Conservation (phyloP, 1,140 invertebrate species). For the Rhynchophorus ferrugineus region DNA sequence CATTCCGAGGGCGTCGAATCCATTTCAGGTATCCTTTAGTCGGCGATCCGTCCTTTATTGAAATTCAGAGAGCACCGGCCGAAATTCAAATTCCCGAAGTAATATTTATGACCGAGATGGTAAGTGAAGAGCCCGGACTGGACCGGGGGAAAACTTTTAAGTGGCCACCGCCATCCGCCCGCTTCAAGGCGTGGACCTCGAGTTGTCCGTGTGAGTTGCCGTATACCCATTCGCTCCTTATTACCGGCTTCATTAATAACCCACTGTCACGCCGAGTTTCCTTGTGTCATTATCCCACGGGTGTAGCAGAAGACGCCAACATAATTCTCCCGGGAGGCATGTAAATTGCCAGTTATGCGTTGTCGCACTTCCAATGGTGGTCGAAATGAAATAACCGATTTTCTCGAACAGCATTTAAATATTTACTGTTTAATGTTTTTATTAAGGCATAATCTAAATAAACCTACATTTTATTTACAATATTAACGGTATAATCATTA, state of each 20-base stretch:
- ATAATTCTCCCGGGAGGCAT: too few relatives aligned
- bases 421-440: too few relatives aligned
- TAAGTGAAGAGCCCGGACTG: constrained; percentile 16
- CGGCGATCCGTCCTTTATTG: constrained; percentile 10
- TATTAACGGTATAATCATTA: too few relatives aligned
- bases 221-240: constrained; percentile 6
- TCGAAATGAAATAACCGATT: too few relatives aligned
- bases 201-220: neutral
- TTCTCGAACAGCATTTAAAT: too few relatives aligned
- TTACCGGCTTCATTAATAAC: constrained; percentile 18
- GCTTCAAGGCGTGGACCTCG: neutral
- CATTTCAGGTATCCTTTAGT: constrained; percentile 15
- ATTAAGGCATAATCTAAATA: too few relatives aligned
- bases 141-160: constrained; percentile 18
- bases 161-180: constrained; percentile 14
- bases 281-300: neutral
- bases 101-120: constrained; percentile 20
- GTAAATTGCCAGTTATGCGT: too few relatives aligned
- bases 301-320: too few relatives aligned
- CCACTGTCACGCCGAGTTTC: constrained; percentile 5
- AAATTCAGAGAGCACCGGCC: constrained; percentile 18
- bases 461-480: too few relatives aligned
- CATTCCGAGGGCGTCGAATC: constrained; percentile 13
- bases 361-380: too few relatives aligned
- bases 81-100: constrained; percentile 22